Conservation (phyloP, 1,140 invertebrate species). For the Meloidogyne chitwoodi region DNA sequence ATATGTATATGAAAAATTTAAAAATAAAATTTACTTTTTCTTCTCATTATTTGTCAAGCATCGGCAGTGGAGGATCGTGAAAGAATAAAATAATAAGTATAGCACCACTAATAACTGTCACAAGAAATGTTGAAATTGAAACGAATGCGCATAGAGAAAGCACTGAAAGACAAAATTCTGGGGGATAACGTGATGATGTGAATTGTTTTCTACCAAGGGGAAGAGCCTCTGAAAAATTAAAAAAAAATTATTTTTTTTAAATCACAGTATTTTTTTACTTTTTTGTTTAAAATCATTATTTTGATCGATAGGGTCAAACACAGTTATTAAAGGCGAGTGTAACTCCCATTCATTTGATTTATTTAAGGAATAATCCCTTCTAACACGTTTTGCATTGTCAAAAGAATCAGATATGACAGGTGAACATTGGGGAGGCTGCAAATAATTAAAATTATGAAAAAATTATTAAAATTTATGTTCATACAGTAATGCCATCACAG, state of each 20-base stretch:
- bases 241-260: not conserved
- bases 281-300: conserved; percentile 6
- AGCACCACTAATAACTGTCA: conserved; percentile 29
- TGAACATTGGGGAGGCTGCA: conserved; percentile 1
- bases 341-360: conserved; percentile 20
- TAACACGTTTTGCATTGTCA: not conserved
- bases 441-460: not conserved
- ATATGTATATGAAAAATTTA: no score
- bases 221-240: not conserved
- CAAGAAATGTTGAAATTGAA: conserved; percentile 33
- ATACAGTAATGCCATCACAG: conserved; percentile 29
- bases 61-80: not conserved
- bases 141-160: conserved; percentile 25
- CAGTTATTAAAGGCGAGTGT: conserved; percentile 24
- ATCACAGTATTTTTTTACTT: not conserved
- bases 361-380: not conserved
- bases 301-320: conserved; percentile 20
- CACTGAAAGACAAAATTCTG: not conserved
- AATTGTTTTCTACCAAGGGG: not conserved
- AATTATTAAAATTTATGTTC: not conserved
- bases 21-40: not conserved
- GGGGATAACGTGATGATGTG: not conserved
- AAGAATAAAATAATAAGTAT: conserved; percentile 26
- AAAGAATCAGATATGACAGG: not conserved
- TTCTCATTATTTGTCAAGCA: not conserved